Base-by-base conservation (phyloP, 2,888 invertebrate genomes). In the Lepeophtheirus nordmannii region DNA sequence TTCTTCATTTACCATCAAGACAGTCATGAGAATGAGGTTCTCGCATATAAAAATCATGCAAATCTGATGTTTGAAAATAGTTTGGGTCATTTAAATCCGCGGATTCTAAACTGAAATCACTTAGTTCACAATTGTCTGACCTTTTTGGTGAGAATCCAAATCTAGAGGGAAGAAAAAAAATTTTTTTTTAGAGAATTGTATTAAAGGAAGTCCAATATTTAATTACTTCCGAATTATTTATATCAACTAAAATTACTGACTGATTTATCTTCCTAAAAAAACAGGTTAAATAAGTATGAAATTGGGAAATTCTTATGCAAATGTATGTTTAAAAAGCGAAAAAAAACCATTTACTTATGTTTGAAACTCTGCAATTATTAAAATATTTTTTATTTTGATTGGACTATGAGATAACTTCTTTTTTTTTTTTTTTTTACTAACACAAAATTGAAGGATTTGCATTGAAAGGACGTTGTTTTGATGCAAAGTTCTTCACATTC, bases 401-500 rank as follows among this genome's bases (percentile, higher is more conserved):
- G 14, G 41, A 11, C 10, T 41, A 11, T 41, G 10, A 11, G 14
- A 11, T 41, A 41, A 41, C 14, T 41, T 41, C 41, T 41, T 41
- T 14, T 41, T 8, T n/a, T 9, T 46, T 5, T 11, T 23, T 46
- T 62, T 62, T 62, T 17, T 63, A 61, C 60, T 60, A 56, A 64
- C 64, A 64, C 46, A 56, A 41, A 64, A 37, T 64, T 64, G 76
- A 91, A 91, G 41, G 89, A 86, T 74, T 87, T 81, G 73, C 91
- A 91, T 67, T 85, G 81, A 74, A 90, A 90, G 73, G 88, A 88
- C 71, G 85, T 80, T 39, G 84, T 83, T 72, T 88, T 87, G 57
- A 84, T 81, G 74, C 91, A 90, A 73, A 88, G 89, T 68, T 86
- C 79, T 76, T 91, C 87, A 75, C 91, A 91, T 69, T 87, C 85